These are phyloP conservation scores for Pangasius macronema DNA, from an alignment of 2,797 vertebrate species.

Conservation along the genomic window DNA sequence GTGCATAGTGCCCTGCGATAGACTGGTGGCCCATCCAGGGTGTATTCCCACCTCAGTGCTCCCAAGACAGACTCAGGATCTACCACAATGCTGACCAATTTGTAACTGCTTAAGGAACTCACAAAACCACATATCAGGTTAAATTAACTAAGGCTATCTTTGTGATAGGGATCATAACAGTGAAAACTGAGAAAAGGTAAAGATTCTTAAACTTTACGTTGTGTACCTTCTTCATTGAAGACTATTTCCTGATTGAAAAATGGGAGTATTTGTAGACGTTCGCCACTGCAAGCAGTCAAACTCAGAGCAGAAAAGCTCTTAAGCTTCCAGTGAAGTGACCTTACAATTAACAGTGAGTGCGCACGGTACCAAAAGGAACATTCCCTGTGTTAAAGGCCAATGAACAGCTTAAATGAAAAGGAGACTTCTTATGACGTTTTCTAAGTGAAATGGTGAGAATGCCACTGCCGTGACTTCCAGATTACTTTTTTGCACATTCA, in stretches of 20 bases:
- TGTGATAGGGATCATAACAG: neutral
- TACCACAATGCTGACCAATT: neutral
- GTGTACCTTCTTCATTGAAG: no score
- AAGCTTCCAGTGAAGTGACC: neutral
- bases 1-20: neutral
- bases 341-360: neutral
- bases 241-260: no score
- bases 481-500: slow-evolving; percentile 17
- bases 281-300: neutral
- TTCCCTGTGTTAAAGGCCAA: slow-evolving; percentile 23
- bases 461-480: neutral
- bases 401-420: slow-evolving; percentile 29
- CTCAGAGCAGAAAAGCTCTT: neutral
- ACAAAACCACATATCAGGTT: neutral
- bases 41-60: neutral
- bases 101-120: neutral
- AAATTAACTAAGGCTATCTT: neutral
- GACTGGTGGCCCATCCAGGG: neutral
- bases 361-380: neutral
- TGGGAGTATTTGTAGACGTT: no score
- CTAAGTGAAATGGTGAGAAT: slow-evolving; percentile 27
- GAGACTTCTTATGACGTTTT: neutral
- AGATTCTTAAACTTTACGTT: no score
- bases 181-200: neutral
- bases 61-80: neutral